Base-by-base conservation (phyloP, 2,113 vertebrate species). In the Tautogolabrus adspersus region DNA sequence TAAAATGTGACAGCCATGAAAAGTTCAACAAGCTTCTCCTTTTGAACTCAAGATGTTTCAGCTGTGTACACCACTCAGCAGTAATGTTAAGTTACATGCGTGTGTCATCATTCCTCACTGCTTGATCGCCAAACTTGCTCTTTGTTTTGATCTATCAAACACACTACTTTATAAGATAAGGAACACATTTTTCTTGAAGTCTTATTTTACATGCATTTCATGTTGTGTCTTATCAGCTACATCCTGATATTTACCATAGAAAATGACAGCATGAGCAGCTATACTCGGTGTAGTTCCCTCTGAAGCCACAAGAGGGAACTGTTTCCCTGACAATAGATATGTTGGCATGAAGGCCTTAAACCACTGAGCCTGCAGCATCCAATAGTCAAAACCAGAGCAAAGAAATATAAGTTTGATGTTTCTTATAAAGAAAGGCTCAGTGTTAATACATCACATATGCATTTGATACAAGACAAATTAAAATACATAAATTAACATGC, bases 81-180 rank as follows among this genome's bases (percentile, higher is more conserved):
- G 64, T 63, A 38, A 82, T 73, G 83, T 81, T 79, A 63, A 66
- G 65, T 93, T 93, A 90, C 91, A 81, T 37, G 23, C 57, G 66
- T 72, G 86, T 93, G 91, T 90, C 93, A 91, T 93, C 93, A 93
- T 86, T 85, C 79, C 73, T 87, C 74, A 73, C 66, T 58, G 19
- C 49, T 13, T 51, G 8, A 58, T 67, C 56, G 30, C 72, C 57
- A 79, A 79, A 77, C 66, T 75, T 75, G 49, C 68, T 71, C 62
- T 62, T 57, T 57, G 66, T 87, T 64, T 77, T 76, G 78, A 86
- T 83, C 74, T 60, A 85, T 90, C 75, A 83, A 63, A 71, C 38
- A 23, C 10, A 16, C 18, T 16, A 34, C 22, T 37, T 59, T 26
- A 18, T 21, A 13, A 81, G 91, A 92, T 90, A 91, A 88, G 71